These are phyloP conservation scores for Nyleta sp. DNA, from an alignment of 2,888 invertebrate genomes.

Conservation along the genomic window DNA sequence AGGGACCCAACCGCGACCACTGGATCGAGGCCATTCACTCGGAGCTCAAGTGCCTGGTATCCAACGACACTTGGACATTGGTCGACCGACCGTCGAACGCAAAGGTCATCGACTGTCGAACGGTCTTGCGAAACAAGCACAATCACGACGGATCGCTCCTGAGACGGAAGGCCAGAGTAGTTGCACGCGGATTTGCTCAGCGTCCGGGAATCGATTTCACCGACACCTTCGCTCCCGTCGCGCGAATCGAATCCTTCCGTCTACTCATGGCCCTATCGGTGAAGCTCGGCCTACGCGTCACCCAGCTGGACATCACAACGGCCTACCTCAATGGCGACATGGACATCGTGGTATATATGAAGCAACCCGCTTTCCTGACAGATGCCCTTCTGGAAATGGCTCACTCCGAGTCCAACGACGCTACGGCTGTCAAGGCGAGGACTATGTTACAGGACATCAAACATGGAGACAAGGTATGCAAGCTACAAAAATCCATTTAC, in stretches of 20 bases:
- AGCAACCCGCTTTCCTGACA: conserved; percentile 49
- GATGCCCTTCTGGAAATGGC: neutral
- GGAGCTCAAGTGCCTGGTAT: conserved; percentile 3
- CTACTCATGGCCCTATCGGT: conserved; percentile 55
- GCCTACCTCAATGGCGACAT: neutral
- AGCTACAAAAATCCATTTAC: neutral
- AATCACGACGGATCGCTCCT: conserved; percentile 2
- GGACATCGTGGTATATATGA: conserved; percentile 49
- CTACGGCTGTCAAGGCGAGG: neutral
- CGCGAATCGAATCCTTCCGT: conserved; percentile 50
- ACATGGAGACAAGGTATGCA: neutral
- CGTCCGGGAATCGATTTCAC: neutral
- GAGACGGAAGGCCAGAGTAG: neutral
- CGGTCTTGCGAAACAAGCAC: conserved; percentile 25
- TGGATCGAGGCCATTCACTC: neutral
- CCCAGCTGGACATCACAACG: conserved; percentile 62
- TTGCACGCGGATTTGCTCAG: neutral
- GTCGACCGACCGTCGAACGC: neutral
- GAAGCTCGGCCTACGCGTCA: conserved; percentile 48
- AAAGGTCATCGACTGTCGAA: conserved; percentile 21
- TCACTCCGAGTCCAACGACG: neutral
- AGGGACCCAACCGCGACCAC: neutral
- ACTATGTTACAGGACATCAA: neutral
- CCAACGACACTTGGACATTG: conserved; percentile 4
- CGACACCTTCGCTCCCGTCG: conserved; percentile 31